These are phyloP conservation scores for Panurus biarmicus DNA, from an alignment of 2,113 vertebrate species.

Conservation along the genomic window DNA sequence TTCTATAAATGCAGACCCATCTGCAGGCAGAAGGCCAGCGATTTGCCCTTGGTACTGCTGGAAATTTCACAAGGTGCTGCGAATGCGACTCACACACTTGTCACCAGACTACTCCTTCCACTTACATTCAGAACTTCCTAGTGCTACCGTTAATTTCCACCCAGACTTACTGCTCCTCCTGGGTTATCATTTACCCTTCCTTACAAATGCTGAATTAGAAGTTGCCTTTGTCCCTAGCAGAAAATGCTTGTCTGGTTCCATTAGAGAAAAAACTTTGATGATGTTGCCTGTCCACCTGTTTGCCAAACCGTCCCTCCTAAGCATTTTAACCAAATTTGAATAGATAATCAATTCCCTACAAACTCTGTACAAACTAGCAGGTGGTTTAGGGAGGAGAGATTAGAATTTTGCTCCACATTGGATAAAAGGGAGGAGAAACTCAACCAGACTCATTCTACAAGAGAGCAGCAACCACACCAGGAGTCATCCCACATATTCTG, in stretches of 20 bases:
- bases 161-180: not conserved
- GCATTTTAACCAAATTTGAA: not conserved
- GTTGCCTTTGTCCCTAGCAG: not conserved
- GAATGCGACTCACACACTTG: not conserved
- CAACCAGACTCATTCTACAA: not conserved
- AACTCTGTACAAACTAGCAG: not conserved
- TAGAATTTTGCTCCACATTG: not conserved
- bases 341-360: not conserved
- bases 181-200: not conserved
- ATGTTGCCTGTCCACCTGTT: not conserved
- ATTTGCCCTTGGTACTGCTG: not conserved
- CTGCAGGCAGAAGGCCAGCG: fast-evolving
- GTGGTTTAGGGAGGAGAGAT: not conserved
- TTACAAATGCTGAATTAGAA: not conserved
- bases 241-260: not conserved
- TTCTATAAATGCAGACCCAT: not conserved
- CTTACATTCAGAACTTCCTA: not conserved
- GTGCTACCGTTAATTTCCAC: not conserved
- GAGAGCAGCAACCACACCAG: not conserved
- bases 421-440: not conserved
- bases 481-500: fast-evolving
- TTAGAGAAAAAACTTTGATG: not conserved
- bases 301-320: not conserved
- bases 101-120: not conserved
- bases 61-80: not conserved